Percentiles rank a stretch among this genome's conserved stretches.
phyloP scores from a whole-genome alignment of 2,797 vertebrate species.

The Artibeus jamaicensis region DNA sequence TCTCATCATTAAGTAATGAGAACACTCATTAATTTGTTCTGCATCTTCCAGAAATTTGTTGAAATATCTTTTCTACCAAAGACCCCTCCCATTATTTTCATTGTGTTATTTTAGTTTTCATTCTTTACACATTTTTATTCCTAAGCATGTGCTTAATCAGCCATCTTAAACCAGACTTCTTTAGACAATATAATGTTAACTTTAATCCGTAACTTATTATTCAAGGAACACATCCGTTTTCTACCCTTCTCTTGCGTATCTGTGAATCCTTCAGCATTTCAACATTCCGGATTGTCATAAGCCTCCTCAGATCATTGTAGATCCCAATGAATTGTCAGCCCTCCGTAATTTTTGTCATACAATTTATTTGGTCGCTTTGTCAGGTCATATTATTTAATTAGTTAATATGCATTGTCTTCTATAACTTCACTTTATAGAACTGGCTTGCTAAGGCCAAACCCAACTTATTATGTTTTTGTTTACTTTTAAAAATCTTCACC shows the following conservation, averaged over 20 bases:
- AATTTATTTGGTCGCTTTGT: neutral
- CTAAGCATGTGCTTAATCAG: neutral
- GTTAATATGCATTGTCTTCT: neutral
- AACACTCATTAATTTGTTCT: neutral
- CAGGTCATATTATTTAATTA: neutral
- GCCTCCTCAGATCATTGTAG: neutral
- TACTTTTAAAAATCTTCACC: neutral
- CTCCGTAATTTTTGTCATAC: neutral
- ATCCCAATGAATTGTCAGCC: neutral
- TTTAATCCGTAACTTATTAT: conserved; percentile 3
- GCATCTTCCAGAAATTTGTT: neutral
- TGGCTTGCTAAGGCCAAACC: neutral
- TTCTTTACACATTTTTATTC: conserved; percentile 9
- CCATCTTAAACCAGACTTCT: neutral
- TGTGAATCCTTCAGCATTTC: neutral
- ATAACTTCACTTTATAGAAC: neutral
- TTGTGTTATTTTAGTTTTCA: neutral
- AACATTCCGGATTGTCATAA: neutral
- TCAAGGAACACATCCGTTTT: neutral
- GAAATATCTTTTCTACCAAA: neutral
- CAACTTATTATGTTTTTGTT: neutral
- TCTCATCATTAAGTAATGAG: neutral
- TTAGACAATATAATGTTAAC: conserved; percentile 12
- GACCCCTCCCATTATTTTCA: neutral
- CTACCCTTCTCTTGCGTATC: neutral